Percentiles rank a stretch among this genome's conserved stretches.
phyloP scores from a whole-genome alignment of 2,797 vertebrate genomes.

The Eurystomus glaucurus region DNA sequence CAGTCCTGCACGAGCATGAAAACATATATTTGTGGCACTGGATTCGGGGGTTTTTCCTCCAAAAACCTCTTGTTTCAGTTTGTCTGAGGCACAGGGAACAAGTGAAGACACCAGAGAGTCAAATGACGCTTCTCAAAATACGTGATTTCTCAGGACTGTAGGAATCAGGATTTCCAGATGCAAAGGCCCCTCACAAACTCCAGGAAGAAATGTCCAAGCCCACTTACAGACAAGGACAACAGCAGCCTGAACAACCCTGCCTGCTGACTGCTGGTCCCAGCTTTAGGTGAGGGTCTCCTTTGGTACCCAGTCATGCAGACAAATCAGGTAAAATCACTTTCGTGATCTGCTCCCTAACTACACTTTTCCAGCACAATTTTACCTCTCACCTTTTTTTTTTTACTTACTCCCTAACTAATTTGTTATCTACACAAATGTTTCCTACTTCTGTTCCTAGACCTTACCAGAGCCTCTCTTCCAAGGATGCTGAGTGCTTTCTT shows the following conservation, averaged over 20 bases:
- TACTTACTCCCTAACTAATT: not conserved
- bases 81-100: not conserved
- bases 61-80: not conserved
- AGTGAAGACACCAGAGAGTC: not conserved
- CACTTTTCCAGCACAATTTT: not conserved
- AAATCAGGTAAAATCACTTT: not conserved
- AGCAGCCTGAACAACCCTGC: not conserved
- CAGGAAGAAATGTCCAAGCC: not conserved
- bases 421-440: not conserved
- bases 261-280: not conserved
- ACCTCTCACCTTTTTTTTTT: not conserved
- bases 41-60: not conserved
- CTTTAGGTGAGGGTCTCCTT: not conserved
- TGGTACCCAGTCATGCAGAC: not conserved
- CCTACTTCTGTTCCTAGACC: not conserved
- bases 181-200: not conserved
- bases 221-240: not conserved
- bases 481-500: fast-evolving
- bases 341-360: not conserved
- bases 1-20: not conserved
- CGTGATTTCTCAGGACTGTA: not conserved
- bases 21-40: not conserved
- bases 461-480: not conserved
- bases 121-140: not conserved
- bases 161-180: not conserved